Evolutionary conservation across 2,113 vertebrate species (phyloP).

Genomic region (Odobenus rosmarus): DNA sequence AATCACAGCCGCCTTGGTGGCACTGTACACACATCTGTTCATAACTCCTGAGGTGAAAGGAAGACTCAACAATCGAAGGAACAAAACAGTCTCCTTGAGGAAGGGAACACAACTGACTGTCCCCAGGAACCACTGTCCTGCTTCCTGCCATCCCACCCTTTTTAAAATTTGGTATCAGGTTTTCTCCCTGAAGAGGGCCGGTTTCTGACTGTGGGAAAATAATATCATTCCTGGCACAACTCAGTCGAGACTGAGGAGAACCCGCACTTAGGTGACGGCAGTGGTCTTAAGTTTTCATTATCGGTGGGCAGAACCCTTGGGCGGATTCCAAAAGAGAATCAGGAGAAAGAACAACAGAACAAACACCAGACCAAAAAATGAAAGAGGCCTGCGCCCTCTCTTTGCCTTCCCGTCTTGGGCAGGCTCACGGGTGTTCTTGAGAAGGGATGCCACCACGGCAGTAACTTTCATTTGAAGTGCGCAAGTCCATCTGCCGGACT

Average conservation of each 20-base stretch:
- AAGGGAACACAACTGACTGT: not conserved
- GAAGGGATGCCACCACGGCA: not conserved
- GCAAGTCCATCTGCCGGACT: not conserved
- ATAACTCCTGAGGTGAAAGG: slow-evolving; percentile 87
- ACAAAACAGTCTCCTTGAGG: not conserved
- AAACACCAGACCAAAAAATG: not conserved
- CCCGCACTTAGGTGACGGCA: too few species aligned
- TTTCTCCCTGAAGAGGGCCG: not conserved
- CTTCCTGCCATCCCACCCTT: not conserved
- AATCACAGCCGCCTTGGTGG: slow-evolving; percentile 96
- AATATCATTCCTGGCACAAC: not conserved
- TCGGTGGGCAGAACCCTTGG: not conserved
- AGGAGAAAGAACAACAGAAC: not conserved
- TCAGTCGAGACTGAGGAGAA: not conserved
- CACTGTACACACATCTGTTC: slow-evolving; percentile 94
- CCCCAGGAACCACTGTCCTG: not conserved
- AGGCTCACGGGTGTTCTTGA: not conserved
- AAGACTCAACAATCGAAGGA: not conserved
- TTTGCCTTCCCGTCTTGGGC: not conserved
- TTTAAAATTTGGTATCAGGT: not conserved
- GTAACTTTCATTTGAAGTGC: not conserved
- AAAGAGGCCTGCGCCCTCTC: not conserved
- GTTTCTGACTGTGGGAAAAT: not conserved
- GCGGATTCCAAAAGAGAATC: not conserved
- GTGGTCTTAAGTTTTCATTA: not conserved